Base-by-base conservation (phyloP, 2,888 invertebrate species). In the Hymenopus coronatus region DNA sequence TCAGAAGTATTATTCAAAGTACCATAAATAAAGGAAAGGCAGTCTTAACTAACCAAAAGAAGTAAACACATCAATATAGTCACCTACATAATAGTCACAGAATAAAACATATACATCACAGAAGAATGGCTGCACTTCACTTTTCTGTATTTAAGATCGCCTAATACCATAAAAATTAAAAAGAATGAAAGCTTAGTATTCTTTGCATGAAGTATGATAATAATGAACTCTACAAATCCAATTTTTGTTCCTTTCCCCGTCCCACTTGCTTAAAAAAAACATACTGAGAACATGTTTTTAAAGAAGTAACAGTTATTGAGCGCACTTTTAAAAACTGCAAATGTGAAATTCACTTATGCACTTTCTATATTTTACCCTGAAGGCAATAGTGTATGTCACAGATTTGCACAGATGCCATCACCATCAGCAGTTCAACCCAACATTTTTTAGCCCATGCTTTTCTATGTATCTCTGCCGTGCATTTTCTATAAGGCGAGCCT, bases 381-480 rank as follows among this genome's bases (percentile, higher is more conserved):
- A 70, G 54, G 54, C 54, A 70, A 20, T 70, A 70, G 54, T 70
- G 0, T 85, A 85, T 85, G 46, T 85, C n/a, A 54, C 40, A 70
- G n/a, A 28, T 85, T 85, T 20, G 54, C 25, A 70, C 20, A 20
- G 40, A 40, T 40, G 20, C 54, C 54, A 70, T 25, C 25, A 70
- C 15, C 30, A 88, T 90, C 90, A 90, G 89, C 89, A 90, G 82
- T 90, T 90, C 33, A 89, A 90, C 9, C 90, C 93, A 92, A 92
- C 92, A 92, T 92, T 92, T 92, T 92, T 92, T 85, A 96, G 94
- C 82, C 95, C 95, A 92, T 97, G 96, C 93, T 97, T 97, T 92
- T 96, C 96, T 90, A 97, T 96, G 92, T 97, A 98, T 92, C 96
- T 95, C 93, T 95, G 94, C 90, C 97, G 94, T 3, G 98, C 97